Base-by-base conservation (phyloP, 2,113 vertebrate genomes). In the Datnioides undecimradiatus region DNA sequence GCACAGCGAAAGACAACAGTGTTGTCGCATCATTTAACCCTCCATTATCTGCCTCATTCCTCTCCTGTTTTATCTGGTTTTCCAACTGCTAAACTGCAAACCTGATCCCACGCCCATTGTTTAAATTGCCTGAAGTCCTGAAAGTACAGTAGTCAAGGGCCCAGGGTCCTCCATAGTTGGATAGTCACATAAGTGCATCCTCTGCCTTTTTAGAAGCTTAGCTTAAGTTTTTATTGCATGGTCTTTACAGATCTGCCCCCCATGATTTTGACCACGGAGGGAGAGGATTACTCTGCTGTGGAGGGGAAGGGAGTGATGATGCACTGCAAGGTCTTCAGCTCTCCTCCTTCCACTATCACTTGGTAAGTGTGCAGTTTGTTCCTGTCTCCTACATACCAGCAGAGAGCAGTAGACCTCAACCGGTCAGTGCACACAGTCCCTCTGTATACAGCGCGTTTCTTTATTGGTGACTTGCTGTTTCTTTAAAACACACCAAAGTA, bases 271-370 rank as follows among this genome's bases (percentile, higher is more conserved):
- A 99, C 97, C 0, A 87, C 88, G 5, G 94, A 97, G 4, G 94
- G 69, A 41, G 95, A 95, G 70, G 93, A 91, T 3, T 99, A 99
- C 1, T 95, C 93, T 0, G 90, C 96, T 0, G 97, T 97, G 8
- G 93, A 94, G 73, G 96, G 96, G 3, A 94, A 94, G 79, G 91
- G 88, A 10, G 94, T 95, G 46, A 91, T 94, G 85, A 93, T 99
- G 80, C 93, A 95, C 75, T 99, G 98, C 38, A 87, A 95, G 4
- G 95, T 96, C 74, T 99, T 99, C 87, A 97, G 97, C 70, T 98
- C 97, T 0, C 98, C 98, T 17, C 84, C 88, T 27, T 94, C 97
- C 16, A 83, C 87, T 0, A 89, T 98, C 82, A 91, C 85, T 73
- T 99, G 98, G 98, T 99, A 73, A 90, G 91, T 66, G 13, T 41